A percentile compares a stretch with the other conserved stretches of the same genome.
These are phyloP conservation scores for Conus betulinus DNA, from an alignment of 1,140 invertebrate genomes.

Conservation along the genomic window DNA sequence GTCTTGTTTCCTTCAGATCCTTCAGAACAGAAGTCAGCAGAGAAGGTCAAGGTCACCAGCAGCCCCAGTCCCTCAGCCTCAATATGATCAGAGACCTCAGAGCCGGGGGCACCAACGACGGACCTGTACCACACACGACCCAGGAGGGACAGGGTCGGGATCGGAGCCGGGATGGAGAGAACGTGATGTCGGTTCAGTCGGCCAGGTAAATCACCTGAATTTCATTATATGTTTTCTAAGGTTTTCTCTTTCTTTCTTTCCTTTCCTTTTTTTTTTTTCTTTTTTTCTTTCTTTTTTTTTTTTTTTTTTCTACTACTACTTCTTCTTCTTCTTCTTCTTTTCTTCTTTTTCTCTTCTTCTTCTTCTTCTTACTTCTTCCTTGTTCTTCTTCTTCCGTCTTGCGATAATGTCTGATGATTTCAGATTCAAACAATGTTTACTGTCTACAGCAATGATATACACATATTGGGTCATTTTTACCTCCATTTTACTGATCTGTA, in stretches of 20 bases:
- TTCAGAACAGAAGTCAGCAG: background rate
- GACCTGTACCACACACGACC: conserved; percentile 38
- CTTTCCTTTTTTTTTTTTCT: too few species aligned
- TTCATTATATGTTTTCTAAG: background rate
- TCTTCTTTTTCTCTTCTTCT: too few species aligned
- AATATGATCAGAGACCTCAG: conserved; percentile 19
- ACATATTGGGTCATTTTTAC: too few species aligned
- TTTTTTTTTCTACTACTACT: background rate
- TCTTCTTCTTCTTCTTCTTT: background rate
- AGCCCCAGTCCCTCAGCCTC: background rate
- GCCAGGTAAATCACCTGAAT: background rate
- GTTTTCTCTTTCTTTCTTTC: too few species aligned
- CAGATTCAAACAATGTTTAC: too few species aligned
- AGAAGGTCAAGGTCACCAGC: background rate
- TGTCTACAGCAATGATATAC: too few species aligned
- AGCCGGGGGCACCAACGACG: conserved; percentile 41
- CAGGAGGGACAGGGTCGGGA: background rate
- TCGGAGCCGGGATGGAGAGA: background rate
- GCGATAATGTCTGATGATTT: too few species aligned
- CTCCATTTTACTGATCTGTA: too few species aligned
- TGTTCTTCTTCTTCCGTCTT: too few species aligned
- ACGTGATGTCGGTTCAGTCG: background rate
- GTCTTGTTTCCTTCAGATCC: background rate
- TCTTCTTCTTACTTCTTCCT: too few species aligned
- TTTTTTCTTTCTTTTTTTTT: too few species aligned